These are phyloP conservation scores for Odontophorus gujanensis DNA, from an alignment of 2,113 vertebrate species.

Conservation along the genomic window DNA sequence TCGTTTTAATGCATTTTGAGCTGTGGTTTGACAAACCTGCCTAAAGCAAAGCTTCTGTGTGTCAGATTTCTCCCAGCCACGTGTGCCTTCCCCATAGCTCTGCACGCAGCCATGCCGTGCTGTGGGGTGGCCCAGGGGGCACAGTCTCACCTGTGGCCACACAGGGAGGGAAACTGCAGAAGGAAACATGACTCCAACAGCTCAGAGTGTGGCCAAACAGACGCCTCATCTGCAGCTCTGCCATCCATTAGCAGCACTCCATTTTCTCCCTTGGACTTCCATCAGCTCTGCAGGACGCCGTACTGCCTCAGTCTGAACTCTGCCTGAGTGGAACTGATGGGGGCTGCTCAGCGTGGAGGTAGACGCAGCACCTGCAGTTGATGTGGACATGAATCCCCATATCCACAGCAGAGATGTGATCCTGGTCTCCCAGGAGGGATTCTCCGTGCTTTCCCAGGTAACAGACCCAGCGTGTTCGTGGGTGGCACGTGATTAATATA, in stretches of 20 bases:
- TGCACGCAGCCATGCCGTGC: neutral
- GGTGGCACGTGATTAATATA: conserved; percentile 17
- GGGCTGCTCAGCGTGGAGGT: fast-evolving
- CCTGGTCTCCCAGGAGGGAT: neutral
- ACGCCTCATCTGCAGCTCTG: fast-evolving
- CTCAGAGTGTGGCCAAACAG: too few relatives aligned
- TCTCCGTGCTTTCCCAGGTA: neutral
- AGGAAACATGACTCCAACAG: neutral
- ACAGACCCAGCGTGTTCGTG: fast-evolving
- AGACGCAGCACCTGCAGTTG: neutral
- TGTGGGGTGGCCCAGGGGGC: neutral
- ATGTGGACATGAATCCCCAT: neutral
- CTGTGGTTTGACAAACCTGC: neutral
- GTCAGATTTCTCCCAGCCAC: neutral
- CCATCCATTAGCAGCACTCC: neutral
- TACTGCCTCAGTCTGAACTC: fast-evolving
- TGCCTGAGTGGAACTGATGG: neutral
- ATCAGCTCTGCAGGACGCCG: fast-evolving
- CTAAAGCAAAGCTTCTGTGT: fast-evolving
- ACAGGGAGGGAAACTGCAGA: neutral
- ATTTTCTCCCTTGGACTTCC: neutral
- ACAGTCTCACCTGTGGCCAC: fast-evolving
- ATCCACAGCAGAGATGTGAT: neutral
- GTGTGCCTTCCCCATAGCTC: neutral
- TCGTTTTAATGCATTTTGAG: neutral